Conservation (phyloP, 2,113 vertebrate genomes). For the Speoplatyrhinus poulsoni region DNA sequence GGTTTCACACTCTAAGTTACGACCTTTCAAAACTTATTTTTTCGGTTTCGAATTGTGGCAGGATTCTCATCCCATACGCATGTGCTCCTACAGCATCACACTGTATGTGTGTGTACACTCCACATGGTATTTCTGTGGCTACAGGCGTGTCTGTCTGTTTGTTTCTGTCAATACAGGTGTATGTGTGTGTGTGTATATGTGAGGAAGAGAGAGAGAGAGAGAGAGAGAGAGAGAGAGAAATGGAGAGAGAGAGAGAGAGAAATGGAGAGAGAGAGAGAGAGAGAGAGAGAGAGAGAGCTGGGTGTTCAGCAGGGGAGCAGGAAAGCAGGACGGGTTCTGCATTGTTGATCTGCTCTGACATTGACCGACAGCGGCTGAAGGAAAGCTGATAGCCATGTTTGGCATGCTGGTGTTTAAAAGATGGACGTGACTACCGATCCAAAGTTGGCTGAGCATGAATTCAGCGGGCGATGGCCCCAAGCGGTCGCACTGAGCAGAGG, state of each 20-base stretch:
- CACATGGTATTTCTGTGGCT: neutral
- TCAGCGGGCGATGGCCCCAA: slow-evolving; percentile 69
- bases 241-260: slow-evolving; percentile 44
- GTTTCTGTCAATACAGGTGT: neutral
- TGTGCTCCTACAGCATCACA: neutral
- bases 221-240: slow-evolving; percentile 17
- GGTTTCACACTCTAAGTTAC: too few species aligned
- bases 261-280: slow-evolving; percentile 35
- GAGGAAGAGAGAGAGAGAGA: slow-evolving; percentile 26
- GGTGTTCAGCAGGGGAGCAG: slow-evolving; percentile 67
- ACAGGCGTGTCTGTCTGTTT: neutral
- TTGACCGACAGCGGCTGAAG: slow-evolving; percentile 82
- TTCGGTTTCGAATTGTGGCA: too few species aligned
- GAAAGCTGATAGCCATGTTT: slow-evolving; percentile 83
- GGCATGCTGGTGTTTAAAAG: slow-evolving; percentile 79
- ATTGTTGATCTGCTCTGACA: slow-evolving; percentile 84
- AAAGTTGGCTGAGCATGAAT: slow-evolving; percentile 78
- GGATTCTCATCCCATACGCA: too few species aligned
- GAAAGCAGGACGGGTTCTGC: slow-evolving; percentile 75
- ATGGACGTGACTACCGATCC: slow-evolving; percentile 76
- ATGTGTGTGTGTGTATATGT: slow-evolving; percentile 1
- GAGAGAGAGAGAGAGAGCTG: slow-evolving; percentile 49
- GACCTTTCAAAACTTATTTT: too few species aligned
- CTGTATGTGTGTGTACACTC: slow-evolving; percentile 8
- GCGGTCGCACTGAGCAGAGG: slow-evolving; percentile 61